Evolutionary conservation across 1,140 invertebrate genomes (phyloP).

Genomic region (Leptonema lineaticorne): DNA sequence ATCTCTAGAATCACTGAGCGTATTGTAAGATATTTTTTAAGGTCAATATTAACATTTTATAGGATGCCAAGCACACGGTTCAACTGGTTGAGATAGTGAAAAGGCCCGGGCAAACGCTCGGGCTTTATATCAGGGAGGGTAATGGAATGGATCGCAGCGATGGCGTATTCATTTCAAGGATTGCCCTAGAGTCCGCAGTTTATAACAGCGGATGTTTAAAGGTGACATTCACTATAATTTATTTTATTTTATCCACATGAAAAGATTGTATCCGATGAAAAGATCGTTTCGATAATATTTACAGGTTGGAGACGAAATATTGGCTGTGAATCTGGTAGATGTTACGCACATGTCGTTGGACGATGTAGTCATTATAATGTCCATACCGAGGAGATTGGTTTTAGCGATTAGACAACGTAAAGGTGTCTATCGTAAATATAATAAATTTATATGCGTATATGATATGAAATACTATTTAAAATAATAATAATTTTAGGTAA

Average conservation of each 20-base stretch:
- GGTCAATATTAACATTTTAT: constrained; percentile 38
- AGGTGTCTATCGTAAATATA: constrained; percentile 45
- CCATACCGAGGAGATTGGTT: constrained; percentile 92
- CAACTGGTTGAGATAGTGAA: constrained; percentile 99
- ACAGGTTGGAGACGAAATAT: constrained; percentile 94
- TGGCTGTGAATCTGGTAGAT: constrained; percentile 96
- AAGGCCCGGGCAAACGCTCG: constrained; percentile 95
- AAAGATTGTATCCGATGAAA: neutral
- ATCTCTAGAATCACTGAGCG: neutral
- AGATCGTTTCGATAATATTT: constrained; percentile 47
- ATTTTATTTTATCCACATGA: neutral
- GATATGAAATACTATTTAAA: neutral
- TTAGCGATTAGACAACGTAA: constrained; percentile 85
- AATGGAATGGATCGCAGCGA: constrained; percentile 90
- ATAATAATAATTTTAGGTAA: constrained; percentile 50
- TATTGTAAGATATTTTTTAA: constrained; percentile 3
- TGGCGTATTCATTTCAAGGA: constrained; percentile 97
- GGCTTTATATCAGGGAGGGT: constrained; percentile 96
- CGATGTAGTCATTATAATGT: constrained; percentile 99
- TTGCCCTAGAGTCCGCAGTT: constrained; percentile 94
- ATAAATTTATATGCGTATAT: neutral
- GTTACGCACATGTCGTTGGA: constrained; percentile 97
- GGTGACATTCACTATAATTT: constrained; percentile 29
- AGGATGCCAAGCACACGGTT: constrained; percentile 80
- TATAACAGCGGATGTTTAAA: constrained; percentile 95